Evolutionary conservation across 2,113 vertebrate genomes (phyloP).

Genomic region (Ornithorhynchus anatinus): DNA sequence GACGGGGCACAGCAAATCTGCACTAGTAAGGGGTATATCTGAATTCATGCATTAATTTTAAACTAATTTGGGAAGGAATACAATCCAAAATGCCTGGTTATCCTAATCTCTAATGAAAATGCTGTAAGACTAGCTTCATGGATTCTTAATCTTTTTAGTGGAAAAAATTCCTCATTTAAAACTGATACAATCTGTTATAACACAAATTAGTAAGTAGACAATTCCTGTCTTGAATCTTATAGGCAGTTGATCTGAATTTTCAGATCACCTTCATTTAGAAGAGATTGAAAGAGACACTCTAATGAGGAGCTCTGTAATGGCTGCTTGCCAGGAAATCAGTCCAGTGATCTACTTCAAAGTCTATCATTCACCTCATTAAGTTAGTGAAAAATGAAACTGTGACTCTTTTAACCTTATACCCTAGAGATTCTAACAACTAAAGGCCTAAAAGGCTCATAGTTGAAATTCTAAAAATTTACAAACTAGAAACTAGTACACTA

Average conservation of each 20-base stretch:
- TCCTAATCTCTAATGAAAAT: too few species aligned
- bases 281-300: slow-evolving; percentile 27
- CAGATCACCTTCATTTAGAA: slow-evolving; percentile 1
- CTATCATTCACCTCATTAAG: slow-evolving; percentile 57
- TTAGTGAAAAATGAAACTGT: slow-evolving; percentile 30
- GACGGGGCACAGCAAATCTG: too few species aligned
- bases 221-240: not conserved
- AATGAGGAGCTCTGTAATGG: slow-evolving; percentile 39
- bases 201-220: not conserved
- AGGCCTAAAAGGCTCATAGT: not conserved
- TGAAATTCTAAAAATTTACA: slow-evolving; percentile 29
- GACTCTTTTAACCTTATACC: slow-evolving; percentile 30
- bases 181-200: not conserved
- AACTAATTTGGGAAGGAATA: too few species aligned
- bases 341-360: slow-evolving; percentile 31
- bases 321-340: slow-evolving; percentile 48
- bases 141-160: not conserved
- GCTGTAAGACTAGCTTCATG: not conserved
- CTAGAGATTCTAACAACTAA: slow-evolving; percentile 9
- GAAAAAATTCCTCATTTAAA: not conserved
- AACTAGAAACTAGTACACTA: too few species aligned
- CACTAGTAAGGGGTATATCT: too few species aligned
- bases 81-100: too few species aligned
- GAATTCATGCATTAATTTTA: too few species aligned
- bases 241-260: slow-evolving; percentile 9